Base-by-base conservation (phyloP, 2,797 vertebrate species). In the Pogoniulus pusillus region DNA sequence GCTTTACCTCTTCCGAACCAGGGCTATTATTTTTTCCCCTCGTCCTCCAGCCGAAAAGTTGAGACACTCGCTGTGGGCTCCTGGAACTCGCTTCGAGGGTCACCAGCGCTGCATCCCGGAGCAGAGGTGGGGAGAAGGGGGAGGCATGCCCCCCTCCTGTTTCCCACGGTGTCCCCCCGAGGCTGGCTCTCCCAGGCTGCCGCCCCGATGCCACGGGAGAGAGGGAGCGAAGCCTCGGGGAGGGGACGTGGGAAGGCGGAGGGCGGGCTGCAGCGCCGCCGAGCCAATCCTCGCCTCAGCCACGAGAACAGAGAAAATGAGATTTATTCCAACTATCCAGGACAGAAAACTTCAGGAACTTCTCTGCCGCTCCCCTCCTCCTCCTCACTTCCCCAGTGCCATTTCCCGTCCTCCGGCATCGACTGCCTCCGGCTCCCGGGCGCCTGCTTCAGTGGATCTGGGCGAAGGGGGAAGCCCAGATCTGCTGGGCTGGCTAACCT, bases 281-380 rank as follows among this genome's bases (percentile, higher is more conserved):
- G 86, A 95, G 84, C 95, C 95, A 96, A 95, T 94, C 93, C 91
- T 79, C 29, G 72, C 22, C 87, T 88, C 81, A 2, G 85, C 77
- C 72, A 41, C 65, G 83, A 92, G 87, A 91, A 93, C 89, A 45
- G 92, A 89, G 95, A 93, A 95, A 94, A 94, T 89, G 83, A 94
- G 80, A 91, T 95, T 94, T 85, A 95, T 95, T 96, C 96, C 94
- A 94, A 39, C 94, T 96, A 94, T 96, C 95, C 94, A 91, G 95
- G 93, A 90, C 84, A 94, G 86, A 96, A 93, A 96, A 96, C 95
- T 93, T 92, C 93, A 93, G 95, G 85, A 94, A 94, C 92, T 92
- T 82, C 83, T 85, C 68, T 75, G 78, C 53, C 2, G 30, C 55
- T 71, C n/a, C 53, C 93, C 54, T 11, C 30, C 39, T 79, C 62